A percentile compares a stretch with the other conserved stretches of the same genome.
Conservation (phyloP, 2,888 invertebrate species). For the Seladonia tumulorum region DNA sequence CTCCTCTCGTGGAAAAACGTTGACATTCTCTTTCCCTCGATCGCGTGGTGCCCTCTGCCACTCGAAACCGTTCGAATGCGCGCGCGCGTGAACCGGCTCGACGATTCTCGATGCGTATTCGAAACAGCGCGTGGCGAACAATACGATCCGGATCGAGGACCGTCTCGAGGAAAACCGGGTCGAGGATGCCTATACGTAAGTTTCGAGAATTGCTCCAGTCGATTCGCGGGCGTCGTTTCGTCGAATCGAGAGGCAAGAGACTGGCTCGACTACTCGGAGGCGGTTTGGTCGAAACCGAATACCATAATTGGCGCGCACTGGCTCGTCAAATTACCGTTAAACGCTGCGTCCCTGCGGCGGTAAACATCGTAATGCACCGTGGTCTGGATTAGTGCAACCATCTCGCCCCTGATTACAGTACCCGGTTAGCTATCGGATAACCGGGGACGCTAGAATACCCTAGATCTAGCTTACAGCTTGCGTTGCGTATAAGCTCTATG, state of each 20-base stretch:
- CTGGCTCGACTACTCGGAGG: constrained; percentile 29
- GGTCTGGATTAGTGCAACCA: constrained; percentile 8
- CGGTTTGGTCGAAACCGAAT: constrained; percentile 46
- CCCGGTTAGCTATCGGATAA: background rate
- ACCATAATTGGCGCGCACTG: constrained; percentile 3
- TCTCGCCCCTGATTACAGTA: background rate
- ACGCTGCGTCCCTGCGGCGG: background rate
- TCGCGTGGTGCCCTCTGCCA: background rate
- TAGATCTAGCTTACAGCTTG: constrained; percentile 6
- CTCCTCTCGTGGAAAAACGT: background rate
- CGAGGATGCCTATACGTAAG: background rate
- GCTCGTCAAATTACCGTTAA: background rate
- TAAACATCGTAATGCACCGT: background rate
- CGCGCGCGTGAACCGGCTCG: background rate
- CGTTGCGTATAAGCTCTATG: background rate
- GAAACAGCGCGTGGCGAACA: background rate
- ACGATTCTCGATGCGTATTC: constrained; percentile 5
- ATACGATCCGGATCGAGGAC: background rate
- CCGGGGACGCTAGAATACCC: background rate
- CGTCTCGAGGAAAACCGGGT: constrained; percentile 14
- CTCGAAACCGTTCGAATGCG: background rate
- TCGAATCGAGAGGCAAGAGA: background rate
- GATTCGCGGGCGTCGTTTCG: background rate
- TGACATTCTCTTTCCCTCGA: background rate
- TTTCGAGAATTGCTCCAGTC: background rate